Evolutionary conservation across 2,888 invertebrate species (phyloP), one percentile per base, ranked within the genome.

Genomic region (Caenorhabditis drosophilae): DNA sequence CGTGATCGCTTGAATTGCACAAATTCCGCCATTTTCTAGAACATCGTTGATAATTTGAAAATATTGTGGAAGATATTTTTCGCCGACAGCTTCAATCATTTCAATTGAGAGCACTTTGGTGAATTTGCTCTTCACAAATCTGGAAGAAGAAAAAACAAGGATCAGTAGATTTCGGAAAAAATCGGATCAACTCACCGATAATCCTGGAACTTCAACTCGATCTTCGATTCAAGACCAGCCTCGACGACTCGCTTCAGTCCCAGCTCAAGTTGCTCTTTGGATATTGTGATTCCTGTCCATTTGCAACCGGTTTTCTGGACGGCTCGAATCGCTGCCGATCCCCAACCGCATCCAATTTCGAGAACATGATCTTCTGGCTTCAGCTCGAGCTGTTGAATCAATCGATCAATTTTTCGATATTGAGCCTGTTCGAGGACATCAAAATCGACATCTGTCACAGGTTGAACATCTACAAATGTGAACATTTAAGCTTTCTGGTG

Each of bases 321-420:
- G 7, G 74, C 80, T 9, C 74, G 66, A 16, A 78, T 74, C 4
- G 77, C 78, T 16, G 67, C 60, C 1, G 74, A 67, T 42, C 77
- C 79, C 79, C 80, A 79, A 22, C 79, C 79, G 54, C 78, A 78
- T 15, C 79, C 79, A 36, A 79, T 79, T 55, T 79, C 79, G 2
- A 80, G 73, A 9, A 79, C 77, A 42, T 77, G 69, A 54, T 78
- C 78, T 7, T 51, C 38, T 1, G 59, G 53, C 9, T 45, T 59
- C 44, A 77, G 45, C 22, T 77, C 59, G 11, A 75, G 48, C 42
- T 54, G 52, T 16, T 74, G 71, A 23, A 74, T 59, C n/a, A 75
- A 54, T 31, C 52, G 52, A 49, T 70, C 74, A 35, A 73, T 76
- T 53, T 79, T 79, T 31, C 61, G 57, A 46, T 70, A 57, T 49